Conservation (phyloP, 1,140 invertebrate species). For the Anoplophora glabripennis region DNA sequence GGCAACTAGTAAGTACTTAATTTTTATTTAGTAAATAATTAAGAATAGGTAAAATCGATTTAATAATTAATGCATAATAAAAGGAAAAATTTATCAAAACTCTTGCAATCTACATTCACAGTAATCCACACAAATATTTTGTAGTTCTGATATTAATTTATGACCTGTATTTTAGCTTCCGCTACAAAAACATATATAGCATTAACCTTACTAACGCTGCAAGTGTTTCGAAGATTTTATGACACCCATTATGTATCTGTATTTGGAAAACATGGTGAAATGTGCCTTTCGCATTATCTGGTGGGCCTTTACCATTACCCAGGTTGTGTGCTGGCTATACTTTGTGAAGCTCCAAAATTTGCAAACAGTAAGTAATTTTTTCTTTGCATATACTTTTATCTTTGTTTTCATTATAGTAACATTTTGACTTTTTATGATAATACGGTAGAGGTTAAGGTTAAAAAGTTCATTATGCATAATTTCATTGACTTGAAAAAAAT, state of each 20-base stretch:
- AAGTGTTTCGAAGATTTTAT: constrained; percentile 71
- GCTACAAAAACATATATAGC: constrained; percentile 57
- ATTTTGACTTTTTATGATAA: too few species aligned
- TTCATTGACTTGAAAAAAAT: too few species aligned
- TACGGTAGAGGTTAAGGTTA: background rate
- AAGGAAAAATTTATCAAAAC: constrained; percentile 3
- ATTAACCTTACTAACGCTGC: constrained; percentile 60
- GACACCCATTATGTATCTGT: constrained; percentile 75
- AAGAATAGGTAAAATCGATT: constrained; percentile 1
- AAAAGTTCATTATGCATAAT: background rate
- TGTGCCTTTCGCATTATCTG: constrained; percentile 75
- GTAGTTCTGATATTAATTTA: background rate
- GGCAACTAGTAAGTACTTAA: constrained; percentile 53
- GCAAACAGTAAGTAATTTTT: constrained; percentile 40
- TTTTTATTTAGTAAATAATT: constrained; percentile 3
- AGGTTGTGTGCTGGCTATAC: constrained; percentile 60
- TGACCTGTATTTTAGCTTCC: constrained; percentile 54
- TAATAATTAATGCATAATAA: constrained; percentile 2
- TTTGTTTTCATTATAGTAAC: background rate
- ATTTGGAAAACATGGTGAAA: constrained; percentile 72
- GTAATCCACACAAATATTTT: background rate
- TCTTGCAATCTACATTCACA: background rate
- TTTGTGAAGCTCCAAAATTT: constrained; percentile 73
- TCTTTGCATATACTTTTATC: background rate
- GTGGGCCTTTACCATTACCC: constrained; percentile 75